Base-by-base conservation (phyloP, 2,888 invertebrate species). In the Eupithecia vulgata region DNA sequence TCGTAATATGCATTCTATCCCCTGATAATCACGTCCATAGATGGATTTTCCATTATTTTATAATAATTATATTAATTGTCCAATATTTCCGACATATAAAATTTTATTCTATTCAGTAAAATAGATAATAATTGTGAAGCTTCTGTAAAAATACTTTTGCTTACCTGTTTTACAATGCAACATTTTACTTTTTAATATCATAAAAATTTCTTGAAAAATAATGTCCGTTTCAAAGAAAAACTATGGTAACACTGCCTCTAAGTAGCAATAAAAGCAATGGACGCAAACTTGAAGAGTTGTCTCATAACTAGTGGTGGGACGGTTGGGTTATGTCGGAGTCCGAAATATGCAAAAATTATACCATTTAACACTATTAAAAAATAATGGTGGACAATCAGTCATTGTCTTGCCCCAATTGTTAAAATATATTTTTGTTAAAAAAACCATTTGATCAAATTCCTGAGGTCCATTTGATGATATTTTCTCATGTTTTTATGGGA, bases 181-280 rank as follows among this genome's bases (percentile, higher is more conserved):
- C 5, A 57, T 57, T 52, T 21, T 48, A 30, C 42, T 8, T 17
- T 72, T 68, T 72, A 69, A 69, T 69, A 71, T 37, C 12, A 68
- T 67, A 57, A 67, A n/a, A 76, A 74, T 45, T 64, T 57, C 48
- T 37, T 70, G 30, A 65, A 68, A 75, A 72, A 69, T 75, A 76
- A 67, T 73, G 71, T 74, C 59, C 57, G 74, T 76, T 72, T 25
- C 37, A 71, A 79, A 78, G 73, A 79, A 80, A 78, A 80, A 80
- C 78, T 77, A 76, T 69, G 68, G 67, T 75, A 79, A 74, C 73
- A 70, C 68, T 48, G 73, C 67, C 72, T 77, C 71, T 77, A 69
- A 78, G 78, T 75, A 75, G 79, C 76, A 75, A 76, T 80, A 80
- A 77, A 79, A 80, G 77, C 77, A 80, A 76, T 77, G 74, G 73